Conservation (phyloP, 2,888 invertebrate genomes). For the Cybosia mesomella region DNA sequence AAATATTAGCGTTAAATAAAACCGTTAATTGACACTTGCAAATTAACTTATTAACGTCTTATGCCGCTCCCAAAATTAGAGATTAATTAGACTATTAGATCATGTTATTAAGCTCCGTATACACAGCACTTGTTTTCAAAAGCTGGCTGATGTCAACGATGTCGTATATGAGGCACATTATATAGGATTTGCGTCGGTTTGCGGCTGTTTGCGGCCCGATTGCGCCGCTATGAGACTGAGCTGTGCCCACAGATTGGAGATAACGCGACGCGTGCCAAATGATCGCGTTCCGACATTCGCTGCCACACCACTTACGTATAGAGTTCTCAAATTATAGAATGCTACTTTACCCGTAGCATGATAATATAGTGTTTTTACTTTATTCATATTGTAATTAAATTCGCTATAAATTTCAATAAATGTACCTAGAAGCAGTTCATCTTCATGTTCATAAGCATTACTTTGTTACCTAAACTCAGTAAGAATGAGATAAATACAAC, state of each 20-base stretch:
- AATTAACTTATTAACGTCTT: background rate
- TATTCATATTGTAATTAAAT: too few species aligned
- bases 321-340: conserved; percentile 36
- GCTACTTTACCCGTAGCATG: background rate
- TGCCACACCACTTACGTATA: conserved; percentile 52
- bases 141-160: conserved; percentile 23
- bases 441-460: too few species aligned
- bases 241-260: conserved; percentile 62
- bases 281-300: conserved; percentile 68
- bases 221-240: conserved; percentile 23
- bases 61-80: background rate
- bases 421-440: too few species aligned
- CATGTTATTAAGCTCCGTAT: background rate
- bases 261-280: conserved; percentile 68
- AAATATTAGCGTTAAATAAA: background rate
- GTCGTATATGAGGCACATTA: conserved; percentile 56
- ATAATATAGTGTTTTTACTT: background rate
- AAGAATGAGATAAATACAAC: too few species aligned
- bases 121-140: conserved; percentile 40
- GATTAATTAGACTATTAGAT: conserved; percentile 4
- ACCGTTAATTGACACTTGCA: background rate
- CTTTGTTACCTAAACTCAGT: too few species aligned
- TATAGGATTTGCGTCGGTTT: conserved; percentile 53
- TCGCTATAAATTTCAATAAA: too few species aligned
- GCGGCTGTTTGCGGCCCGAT: conserved; percentile 51